These are phyloP conservation scores for Calyptommatus sinebrachiatus DNA, from an alignment of 2,113 vertebrate genomes.

Conservation along the genomic window DNA sequence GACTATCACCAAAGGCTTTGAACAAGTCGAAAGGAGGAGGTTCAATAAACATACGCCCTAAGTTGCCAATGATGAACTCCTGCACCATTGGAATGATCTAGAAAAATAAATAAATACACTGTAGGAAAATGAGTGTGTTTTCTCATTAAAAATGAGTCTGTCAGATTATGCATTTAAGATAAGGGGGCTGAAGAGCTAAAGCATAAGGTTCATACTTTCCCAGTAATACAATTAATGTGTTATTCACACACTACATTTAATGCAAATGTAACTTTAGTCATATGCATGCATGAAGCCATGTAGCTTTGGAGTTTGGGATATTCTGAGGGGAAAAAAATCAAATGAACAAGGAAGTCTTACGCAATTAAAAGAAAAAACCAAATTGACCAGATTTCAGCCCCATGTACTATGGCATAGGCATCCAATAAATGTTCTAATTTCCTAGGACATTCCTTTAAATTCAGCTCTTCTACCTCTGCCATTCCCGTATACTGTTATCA, in stretches of 20 bases:
- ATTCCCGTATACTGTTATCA: no score
- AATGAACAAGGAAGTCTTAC: background rate
- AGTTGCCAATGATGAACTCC: constrained; percentile 76
- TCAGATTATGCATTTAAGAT: background rate
- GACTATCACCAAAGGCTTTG: constrained; percentile 82
- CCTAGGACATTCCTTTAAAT: no score
- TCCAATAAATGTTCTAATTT: background rate
- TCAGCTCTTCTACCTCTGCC: no score
- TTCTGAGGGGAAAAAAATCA: background rate
- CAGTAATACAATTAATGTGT: background rate
- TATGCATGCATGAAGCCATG: background rate
- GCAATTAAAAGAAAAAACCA: background rate
- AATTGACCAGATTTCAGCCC: background rate
- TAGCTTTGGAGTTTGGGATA: background rate
- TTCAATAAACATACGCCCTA: constrained; percentile 83
- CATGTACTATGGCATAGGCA: background rate
- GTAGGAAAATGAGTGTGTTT: background rate
- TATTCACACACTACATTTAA: background rate
- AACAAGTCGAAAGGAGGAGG: constrained; percentile 85
- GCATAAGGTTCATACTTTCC: background rate
- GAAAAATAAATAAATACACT: background rate
- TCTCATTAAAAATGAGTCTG: background rate
- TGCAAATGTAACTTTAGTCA: background rate
- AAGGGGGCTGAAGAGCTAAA: background rate
- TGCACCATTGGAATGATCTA: constrained; percentile 85